Evolutionary conservation across 2,113 vertebrate species (phyloP), one percentile per base, ranked within the genome.

Genomic region (Tyto alba): DNA sequence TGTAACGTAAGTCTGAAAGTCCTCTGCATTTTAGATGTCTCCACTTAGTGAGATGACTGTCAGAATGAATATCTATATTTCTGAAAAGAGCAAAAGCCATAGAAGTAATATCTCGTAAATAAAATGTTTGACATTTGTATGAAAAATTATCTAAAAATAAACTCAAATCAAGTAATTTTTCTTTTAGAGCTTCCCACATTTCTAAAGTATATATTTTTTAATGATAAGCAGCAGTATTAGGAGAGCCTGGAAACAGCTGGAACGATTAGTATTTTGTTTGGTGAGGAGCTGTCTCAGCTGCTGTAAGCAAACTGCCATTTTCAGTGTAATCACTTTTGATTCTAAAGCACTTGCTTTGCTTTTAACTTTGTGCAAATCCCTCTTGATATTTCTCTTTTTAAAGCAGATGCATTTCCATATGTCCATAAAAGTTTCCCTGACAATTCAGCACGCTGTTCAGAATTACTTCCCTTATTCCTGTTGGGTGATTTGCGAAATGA

Each of bases 281-380:
- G 67, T 75, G 81, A 77, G 67, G 69, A 97, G 81, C 69, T 0
- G 5, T 52, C 74, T 87, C 94, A 85, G 94, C 87, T 92, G 85
- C 87, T 81, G 69, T 75, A 84, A 91, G 84, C 63, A 76, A 66
- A 88, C 87, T 95, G 93, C 94, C 78, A 85, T 98, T 97, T 96
- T 92, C 83, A 22, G 27, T 93, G 80, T 80, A 95, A 96, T 95
- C 92, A 87, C 59, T 84, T 74, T 11, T 85, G 87, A 91, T 94
- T 97, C 71, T 94, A 75, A 94, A 96, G 85, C 88, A 57, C 45
- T 95, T 85, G 87, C 68, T 92, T 91, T 67, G 90, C 88, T 97
- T 97, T 95, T 94, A 97, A 95, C 75, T 94, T 95, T 52, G 68
- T 83, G 74, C 72, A 97, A 86, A 95, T 93, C 92, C 96, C 94